These are phyloP conservation scores for Meteorus sp. DNA, from an alignment of 1,140 invertebrate genomes.

Conservation along the genomic window DNA sequence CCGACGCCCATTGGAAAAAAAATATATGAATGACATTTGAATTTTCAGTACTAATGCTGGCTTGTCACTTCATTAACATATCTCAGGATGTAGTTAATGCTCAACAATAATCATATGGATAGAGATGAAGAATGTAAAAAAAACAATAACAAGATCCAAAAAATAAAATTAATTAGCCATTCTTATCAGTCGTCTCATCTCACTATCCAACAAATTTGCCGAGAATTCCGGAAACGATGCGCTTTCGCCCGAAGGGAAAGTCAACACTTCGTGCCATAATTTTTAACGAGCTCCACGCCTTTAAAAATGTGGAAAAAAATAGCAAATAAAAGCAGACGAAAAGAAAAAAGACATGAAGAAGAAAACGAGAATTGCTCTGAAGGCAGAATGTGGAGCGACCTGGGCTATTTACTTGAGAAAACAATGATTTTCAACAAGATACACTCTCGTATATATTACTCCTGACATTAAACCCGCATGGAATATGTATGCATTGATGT, in stretches of 20 bases:
- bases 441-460: no score
- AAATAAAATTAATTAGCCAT: constrained; percentile 17
- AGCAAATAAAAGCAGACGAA: constrained; percentile 11
- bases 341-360: background rate
- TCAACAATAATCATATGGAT: no score
- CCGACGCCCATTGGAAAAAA: no score
- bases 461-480: no score
- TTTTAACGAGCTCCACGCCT: constrained; percentile 22
- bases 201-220: constrained; percentile 14
- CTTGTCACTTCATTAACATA: no score
- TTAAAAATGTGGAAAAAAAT: constrained; percentile 12
- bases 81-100: no score
- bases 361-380: background rate
- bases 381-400: constrained; percentile 4
- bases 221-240: constrained; percentile 30
- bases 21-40: no score
- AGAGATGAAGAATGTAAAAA: constrained; percentile 9
- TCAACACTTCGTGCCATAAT: constrained; percentile 23
- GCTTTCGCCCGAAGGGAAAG: constrained; percentile 28
- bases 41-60: no score
- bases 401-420: no score
- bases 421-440: no score
- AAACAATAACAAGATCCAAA: background rate
- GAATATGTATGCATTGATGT: background rate
- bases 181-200: constrained; percentile 13